Percentiles rank a stretch among this genome's conserved stretches.
Conservation (phyloP, 2,113 vertebrate species). For the Hyla sarda region DNA sequence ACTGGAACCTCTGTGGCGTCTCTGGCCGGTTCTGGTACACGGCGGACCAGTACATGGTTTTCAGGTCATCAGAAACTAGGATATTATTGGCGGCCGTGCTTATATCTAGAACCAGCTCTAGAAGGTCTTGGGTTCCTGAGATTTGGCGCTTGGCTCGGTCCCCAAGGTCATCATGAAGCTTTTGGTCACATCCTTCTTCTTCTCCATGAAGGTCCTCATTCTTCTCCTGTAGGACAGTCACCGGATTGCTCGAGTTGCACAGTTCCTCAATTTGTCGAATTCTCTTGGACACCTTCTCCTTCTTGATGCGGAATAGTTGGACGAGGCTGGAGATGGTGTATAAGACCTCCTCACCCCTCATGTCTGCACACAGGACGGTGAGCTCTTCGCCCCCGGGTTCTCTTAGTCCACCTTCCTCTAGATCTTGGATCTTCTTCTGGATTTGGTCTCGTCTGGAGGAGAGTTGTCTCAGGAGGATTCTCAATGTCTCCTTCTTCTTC, state of each 20-base stretch:
- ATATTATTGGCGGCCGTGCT: not conserved
- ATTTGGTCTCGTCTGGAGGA: not conserved
- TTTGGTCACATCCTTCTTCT: not conserved
- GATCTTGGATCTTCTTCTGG: not conserved
- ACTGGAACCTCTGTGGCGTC: not conserved
- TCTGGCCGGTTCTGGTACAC: not conserved
- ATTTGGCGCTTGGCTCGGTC: too few species aligned
- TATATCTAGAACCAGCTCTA: not conserved
- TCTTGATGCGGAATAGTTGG: not conserved
- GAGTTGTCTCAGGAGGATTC: not conserved
- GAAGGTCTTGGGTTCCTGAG: not conserved
- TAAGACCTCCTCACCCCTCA: not conserved
- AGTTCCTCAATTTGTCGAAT: slow-evolving; percentile 13
- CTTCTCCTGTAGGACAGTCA: not conserved
- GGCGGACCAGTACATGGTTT: not conserved
- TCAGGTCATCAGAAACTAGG: not conserved
- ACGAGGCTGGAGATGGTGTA: not conserved
- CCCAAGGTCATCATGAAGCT: not conserved
- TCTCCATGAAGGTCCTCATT: not conserved
- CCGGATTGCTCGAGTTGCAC: not conserved
- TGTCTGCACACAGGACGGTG: not conserved
- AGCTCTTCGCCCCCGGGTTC: not conserved
- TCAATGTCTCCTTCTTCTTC: slow-evolving; percentile 22
- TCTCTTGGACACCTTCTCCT: slow-evolving; percentile 4
- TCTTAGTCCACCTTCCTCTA: not conserved